Percentiles rank a stretch among this genome's conserved stretches.
Conservation (phyloP, 1,140 invertebrate genomes). For the Cherax quadricarinatus region DNA sequence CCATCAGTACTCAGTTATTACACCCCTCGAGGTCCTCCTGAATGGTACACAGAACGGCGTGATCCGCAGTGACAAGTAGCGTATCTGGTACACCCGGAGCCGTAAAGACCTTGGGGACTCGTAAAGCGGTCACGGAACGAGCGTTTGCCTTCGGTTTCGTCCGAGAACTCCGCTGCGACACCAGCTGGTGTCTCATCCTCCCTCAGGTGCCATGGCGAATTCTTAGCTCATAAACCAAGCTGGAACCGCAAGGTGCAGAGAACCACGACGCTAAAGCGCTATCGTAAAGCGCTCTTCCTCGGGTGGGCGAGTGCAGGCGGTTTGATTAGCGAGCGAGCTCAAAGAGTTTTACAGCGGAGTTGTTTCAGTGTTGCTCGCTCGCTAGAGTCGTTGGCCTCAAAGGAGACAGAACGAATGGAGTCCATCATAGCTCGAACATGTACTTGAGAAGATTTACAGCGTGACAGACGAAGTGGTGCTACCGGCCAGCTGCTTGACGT, state of each 20-base stretch:
- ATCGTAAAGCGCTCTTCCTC: neutral
- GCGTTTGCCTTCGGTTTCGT: neutral
- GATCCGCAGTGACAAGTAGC: neutral
- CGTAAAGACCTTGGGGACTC: neutral
- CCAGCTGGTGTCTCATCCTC: neutral
- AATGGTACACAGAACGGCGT: neutral
- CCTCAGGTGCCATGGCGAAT: no score
- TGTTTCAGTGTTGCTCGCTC: neutral
- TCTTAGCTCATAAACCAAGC: neutral
- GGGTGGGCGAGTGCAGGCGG: neutral
- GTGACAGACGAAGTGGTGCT: no score
- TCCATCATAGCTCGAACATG: no score
- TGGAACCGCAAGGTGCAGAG: neutral
- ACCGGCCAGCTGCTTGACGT: no score
- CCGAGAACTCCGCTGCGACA: neutral
- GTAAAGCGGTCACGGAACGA: neutral
- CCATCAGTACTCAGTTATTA: neutral
- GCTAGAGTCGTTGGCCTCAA: no score
- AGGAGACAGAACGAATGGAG: no score
- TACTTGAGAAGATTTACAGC: no score
- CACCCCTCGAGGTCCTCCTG: neutral
- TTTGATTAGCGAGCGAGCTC: neutral
- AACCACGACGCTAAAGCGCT: neutral
- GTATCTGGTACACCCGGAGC: neutral
- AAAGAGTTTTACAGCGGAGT: neutral